Evolutionary conservation across 1,140 invertebrate genomes (phyloP), one percentile per base, ranked within the genome.

Genomic region (Drosophila parvula): DNA sequence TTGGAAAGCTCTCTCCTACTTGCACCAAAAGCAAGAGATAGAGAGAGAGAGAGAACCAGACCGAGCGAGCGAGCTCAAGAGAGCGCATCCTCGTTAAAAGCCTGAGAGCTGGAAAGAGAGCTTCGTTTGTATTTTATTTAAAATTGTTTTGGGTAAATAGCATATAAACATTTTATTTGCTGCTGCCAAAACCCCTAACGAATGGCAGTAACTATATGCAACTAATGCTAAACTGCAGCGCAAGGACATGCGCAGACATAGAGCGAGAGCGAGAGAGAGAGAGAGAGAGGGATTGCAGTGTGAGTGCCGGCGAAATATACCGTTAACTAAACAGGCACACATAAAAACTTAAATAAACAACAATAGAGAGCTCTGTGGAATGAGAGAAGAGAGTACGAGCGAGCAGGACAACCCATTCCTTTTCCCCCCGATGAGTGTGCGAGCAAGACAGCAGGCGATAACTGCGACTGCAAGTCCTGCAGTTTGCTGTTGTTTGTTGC

Each of bases 321-420:
- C 68, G 84, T 89, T 84, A 89, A 90, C 84, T 89, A 89, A 89
- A 89, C 85, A 89, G 86, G 81, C 81, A 79, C 84, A 88, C 84
- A 88, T 89, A 88, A 88, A 88, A 89, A 89, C 84, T 89, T 89
- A 89, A 89, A 89, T 89, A 89, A 89, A 89, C 85, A 89, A 89
- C 84, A 89, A 89, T 89, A 89, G 85, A 47, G 80, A 51, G 63
- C 55, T 62, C 50, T 34, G 14, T 77, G 45, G 32, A 64, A 28
- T 18, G 40, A 11, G 43, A 10, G 47, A 34, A 28, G 22, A 41
- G 14, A 70, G 55, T n/a, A 14, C 4, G 38, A 28, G 45, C 44
- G 22, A 47, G 40, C 51, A 55, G 51, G 36, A 55, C 51, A 22
- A 27, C 51, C 51, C 18, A 65, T 57, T 38, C 36, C 47, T 70